phyloP scores from a whole-genome alignment of 35 echinoderm and acorn worm species.

The Amphiura filiformis region DNA sequence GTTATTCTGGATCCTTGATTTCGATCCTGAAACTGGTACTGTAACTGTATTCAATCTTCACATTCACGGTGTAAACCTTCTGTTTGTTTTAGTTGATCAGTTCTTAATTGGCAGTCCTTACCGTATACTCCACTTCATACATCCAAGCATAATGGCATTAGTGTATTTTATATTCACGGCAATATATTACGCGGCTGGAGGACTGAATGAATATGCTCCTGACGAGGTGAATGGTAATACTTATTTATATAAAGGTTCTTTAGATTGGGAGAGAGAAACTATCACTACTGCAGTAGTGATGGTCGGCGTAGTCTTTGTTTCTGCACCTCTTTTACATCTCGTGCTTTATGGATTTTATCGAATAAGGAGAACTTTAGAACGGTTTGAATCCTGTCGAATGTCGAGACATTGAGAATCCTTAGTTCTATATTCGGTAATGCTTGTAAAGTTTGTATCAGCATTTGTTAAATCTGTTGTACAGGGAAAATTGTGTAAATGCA shows the following conservation, averaged over 20 bases:
- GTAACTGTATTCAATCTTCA: slow-evolving; percentile 55
- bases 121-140: slow-evolving; percentile 66
- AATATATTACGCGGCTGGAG: slow-evolving; percentile 68
- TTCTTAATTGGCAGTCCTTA: slow-evolving; percentile 60
- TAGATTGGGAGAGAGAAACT: slow-evolving; percentile 56
- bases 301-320: slow-evolving; percentile 48
- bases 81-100: slow-evolving; percentile 47
- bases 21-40: slow-evolving; percentile 23
- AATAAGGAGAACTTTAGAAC: slow-evolving; percentile 23
- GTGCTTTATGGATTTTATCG: slow-evolving; percentile 59
- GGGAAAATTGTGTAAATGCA: no score
- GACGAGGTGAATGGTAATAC: slow-evolving; percentile 27
- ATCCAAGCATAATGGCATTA: slow-evolving; percentile 18
- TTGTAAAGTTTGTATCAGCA: no score
- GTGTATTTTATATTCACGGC: slow-evolving; percentile 76
- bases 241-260: slow-evolving; percentile 36
- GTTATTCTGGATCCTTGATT: slow-evolving; percentile 60
- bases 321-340: slow-evolving; percentile 48
- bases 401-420: no score
- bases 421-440: no score
- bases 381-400: no score
- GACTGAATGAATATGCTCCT: slow-evolving; percentile 28
- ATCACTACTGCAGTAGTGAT: slow-evolving; percentile 13
- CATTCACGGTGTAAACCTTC: slow-evolving; percentile 57
- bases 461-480: no score